Conservation (phyloP, 64 coral and sea anemone genomes). For the Hydrozoanthus tunicans region DNA sequence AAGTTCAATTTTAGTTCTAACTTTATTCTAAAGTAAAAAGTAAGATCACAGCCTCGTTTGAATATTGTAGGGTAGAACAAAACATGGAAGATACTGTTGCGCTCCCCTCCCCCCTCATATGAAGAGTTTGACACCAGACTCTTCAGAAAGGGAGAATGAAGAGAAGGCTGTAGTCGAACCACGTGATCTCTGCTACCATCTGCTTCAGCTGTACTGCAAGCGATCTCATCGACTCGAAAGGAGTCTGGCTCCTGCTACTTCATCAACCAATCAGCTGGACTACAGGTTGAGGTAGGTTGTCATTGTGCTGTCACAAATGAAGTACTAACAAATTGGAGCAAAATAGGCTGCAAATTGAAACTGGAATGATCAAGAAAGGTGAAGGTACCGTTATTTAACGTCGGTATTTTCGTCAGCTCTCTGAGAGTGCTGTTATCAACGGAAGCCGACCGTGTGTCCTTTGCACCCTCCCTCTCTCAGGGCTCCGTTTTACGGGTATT, state of each 20-base stretch:
- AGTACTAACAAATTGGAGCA: not conserved
- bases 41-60: no score
- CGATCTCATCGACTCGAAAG: constrained; percentile 90
- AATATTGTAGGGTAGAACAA: constrained; percentile 70
- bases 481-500: not conserved
- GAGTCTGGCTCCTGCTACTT: constrained; percentile 76
- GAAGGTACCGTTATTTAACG: no score
- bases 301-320: not conserved
- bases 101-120: constrained; percentile 76
- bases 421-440: not conserved
- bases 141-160: constrained; percentile 26
- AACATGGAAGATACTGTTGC: constrained; percentile 64
- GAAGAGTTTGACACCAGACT: not conserved
- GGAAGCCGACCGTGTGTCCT: not conserved
- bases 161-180: not conserved
- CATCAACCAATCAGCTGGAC: constrained; percentile 76
- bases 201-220: constrained; percentile 93
- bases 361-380: no score
- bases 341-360: no score
- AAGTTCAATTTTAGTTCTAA: no score
- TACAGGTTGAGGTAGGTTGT: constrained; percentile 83
- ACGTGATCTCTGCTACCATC: constrained; percentile 95
- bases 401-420: no score
- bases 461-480: not conserved
- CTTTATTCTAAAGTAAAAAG: no score